Base-by-base conservation (phyloP, 2,797 vertebrate genomes). In the Spinus pinus region DNA sequence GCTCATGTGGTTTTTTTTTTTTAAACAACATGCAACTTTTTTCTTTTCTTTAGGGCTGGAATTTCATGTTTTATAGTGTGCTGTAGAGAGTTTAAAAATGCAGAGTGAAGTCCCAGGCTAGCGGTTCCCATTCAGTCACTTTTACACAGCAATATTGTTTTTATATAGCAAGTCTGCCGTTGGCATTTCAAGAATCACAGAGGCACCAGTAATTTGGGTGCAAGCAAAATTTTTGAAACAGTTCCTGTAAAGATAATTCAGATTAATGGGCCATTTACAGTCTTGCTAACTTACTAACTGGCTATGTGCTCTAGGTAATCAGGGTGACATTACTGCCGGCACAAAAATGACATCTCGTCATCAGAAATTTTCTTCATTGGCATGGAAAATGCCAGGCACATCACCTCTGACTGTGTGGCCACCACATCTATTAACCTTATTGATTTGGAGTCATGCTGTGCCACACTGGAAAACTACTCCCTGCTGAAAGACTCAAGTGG, bases 371-470 rank as follows among this genome's bases (percentile, higher is more conserved):
- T 98, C 98, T 98, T 99, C 98, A 98, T 98, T 98, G 98, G 98
- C 98, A 98, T 98, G 72, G 98, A 98, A 98, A 98, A 99, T 99
- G 98, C 98, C 98, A 99, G 98, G 98, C 98, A 97, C 97, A 98
- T 98, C 98, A 98, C 98, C 98, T 98, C 98, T 99, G 98, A 99
- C 99, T 98, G 98, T 96, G 96, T 98, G 98, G 98, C 98, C 98
- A 98, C 98, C 98, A 98, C 98, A 98, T 98, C 98, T 99, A 98
- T 99, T 99, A 99, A 99, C 99, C 98, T 98, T 99, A 99, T 99
- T 99, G 99, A 99, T 99, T 98, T 98, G 98, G 98, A 98, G 95
- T 97, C 99, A 96, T 93, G 98, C 98, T 98, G 98, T 98, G 98
- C 95, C 98, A 98, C 98, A 98, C 98, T 98, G 98, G 98, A 98